Conservation (phyloP, 2,888 invertebrate genomes). For the Lochmaea capreae region DNA sequence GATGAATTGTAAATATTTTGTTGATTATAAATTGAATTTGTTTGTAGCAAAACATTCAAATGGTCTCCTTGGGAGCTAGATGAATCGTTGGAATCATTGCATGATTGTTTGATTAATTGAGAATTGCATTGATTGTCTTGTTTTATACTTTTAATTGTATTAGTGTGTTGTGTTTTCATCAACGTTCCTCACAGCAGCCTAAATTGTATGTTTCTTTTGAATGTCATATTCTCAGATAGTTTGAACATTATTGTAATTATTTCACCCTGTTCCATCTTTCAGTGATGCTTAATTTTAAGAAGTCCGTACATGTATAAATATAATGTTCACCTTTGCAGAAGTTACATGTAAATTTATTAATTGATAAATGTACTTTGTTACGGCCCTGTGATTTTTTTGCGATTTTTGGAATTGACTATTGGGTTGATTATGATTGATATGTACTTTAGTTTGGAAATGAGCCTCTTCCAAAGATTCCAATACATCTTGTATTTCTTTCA, state of each 20-base stretch:
- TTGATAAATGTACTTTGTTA: no score
- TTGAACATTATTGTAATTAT: neutral
- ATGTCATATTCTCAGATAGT: neutral
- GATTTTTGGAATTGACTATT: no score
- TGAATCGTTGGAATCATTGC: no score
- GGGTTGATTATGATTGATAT: no score
- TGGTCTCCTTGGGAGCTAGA: no score
- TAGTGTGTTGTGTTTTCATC: neutral
- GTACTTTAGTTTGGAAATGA: no score
- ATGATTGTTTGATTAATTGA: no score
- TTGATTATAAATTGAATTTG: no score
- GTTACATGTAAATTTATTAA: neutral
- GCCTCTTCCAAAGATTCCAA: neutral
- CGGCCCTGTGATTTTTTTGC: no score
- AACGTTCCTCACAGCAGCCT: conserved; percentile 6
- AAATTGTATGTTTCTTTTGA: conserved; percentile 5
- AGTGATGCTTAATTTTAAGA: fast-evolving
- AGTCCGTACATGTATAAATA: neutral
- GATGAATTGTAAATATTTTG: neutral
- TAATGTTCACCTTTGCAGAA: no score
- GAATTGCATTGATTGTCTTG: neutral
- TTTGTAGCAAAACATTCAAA: no score
- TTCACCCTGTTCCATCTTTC: neutral
- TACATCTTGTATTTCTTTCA: no score
- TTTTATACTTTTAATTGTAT: neutral